Base-by-base conservation (phyloP, 2,797 vertebrate species). In the Pogoniulus pusillus region DNA sequence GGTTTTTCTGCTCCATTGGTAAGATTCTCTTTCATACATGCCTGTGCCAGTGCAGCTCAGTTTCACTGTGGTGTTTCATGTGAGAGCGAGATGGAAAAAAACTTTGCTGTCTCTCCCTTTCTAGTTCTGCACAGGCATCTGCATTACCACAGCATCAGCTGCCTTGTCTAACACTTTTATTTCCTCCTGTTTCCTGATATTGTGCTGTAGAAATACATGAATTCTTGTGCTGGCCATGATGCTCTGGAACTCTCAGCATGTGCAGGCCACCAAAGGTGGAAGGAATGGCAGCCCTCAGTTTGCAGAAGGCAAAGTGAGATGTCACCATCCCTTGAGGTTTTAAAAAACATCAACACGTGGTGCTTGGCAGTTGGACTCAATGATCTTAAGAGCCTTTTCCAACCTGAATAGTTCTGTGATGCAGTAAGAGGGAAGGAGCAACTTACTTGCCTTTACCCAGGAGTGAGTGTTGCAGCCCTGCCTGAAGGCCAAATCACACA, bases 301-400 rank as follows among this genome's bases (percentile, higher is more conserved):
- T 82, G 12, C 54, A 49, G 30, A 79, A 12, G 16, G 14, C 66
- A 10, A 64, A 39, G 19, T 6, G 27, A 62, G 29, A 49, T 32
- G 5, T 22, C 59, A 51, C 43, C 17, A 20, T 10, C 9, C 15
- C 32, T 18, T 8, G 29, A 77, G 10, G 14, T 18, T 47, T 64
- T 30, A 5, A 82, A 62, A 72, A 16, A 18, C 3, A 1, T 1
- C 7, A 5, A 47, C 27, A 18, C 0, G 0, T 7, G 16, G 10
- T 1, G 0, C 35, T 39, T 39, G 49, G 19, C 6, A 1, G n/a
- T 5, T 55, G 34, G 20, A 51, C 30, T 68, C 2, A 2, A 39
- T 3, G 2, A 34, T 59, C n/a, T n/a, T n/a, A n/a, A n/a, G 35
- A 6, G 66, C 60, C 32, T 88, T 86, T 81, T 82, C 59, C 39